Conservation (phyloP, 2,113 vertebrate genomes). For the Uria lomvia region DNA sequence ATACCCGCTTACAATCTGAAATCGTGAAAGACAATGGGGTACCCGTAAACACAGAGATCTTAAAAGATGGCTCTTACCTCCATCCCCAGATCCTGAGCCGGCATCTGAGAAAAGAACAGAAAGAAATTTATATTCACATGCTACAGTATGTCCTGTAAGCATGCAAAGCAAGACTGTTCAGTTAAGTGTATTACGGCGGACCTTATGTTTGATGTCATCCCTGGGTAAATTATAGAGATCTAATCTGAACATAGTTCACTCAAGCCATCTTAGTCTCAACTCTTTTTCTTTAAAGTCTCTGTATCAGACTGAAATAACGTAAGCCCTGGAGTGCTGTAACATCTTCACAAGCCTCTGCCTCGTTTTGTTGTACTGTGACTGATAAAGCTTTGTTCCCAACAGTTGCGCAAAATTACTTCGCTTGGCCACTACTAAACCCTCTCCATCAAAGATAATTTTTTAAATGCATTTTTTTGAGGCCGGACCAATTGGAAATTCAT, state of each 20-base stretch:
- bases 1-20: not conserved
- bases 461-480: not conserved
- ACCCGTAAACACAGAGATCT: not conserved
- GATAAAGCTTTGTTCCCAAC: not conserved
- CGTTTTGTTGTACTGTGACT: not conserved
- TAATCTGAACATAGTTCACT: conserved; percentile 19
- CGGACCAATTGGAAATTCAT: not conserved
- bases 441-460: not conserved
- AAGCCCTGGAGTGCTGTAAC: not conserved
- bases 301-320: not conserved
- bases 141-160: not conserved
- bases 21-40: not conserved
- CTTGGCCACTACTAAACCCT: not conserved
- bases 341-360: not conserved
- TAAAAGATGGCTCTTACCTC: conserved; percentile 74
- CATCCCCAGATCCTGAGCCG: conserved; percentile 84
- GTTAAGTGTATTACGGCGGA: not conserved
- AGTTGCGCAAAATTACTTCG: not conserved
- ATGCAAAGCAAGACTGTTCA: not conserved
- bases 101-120: conserved; percentile 71
- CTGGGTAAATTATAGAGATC: conserved; percentile 35
- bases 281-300: not conserved
- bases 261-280: not conserved
- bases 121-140: not conserved
- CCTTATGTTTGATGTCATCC: not conserved